A percentile compares a stretch with the other conserved stretches of the same genome.
Evolutionary conservation across 1,140 invertebrate species (phyloP).

Genomic region (Sarcophaga bullata): DNA sequence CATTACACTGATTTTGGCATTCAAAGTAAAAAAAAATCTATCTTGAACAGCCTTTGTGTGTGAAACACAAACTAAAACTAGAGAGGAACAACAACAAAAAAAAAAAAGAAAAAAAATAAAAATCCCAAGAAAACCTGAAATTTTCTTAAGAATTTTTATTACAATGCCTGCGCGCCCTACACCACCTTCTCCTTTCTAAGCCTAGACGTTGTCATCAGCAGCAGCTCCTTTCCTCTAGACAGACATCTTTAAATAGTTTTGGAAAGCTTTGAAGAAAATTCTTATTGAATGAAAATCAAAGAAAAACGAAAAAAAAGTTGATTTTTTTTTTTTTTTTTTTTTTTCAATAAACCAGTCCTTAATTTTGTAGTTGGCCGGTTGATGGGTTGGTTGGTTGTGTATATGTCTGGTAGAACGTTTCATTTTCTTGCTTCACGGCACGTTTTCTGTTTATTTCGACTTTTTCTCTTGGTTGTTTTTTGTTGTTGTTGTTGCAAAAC

Average conservation of each 20-base stretch:
- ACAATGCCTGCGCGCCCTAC: background rate
- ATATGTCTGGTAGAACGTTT: background rate
- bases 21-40: background rate
- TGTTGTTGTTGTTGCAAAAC: background rate
- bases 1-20: constrained; percentile 3
- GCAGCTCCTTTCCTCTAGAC: background rate
- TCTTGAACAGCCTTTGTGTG: background rate
- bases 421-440: background rate
- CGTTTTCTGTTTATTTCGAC: constrained; percentile 23
- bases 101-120: background rate
- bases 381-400: no score
- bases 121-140: constrained; percentile 26
- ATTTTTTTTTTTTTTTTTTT: no score
- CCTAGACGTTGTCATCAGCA: no score
- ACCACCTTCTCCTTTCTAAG: background rate
- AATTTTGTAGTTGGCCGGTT: background rate
- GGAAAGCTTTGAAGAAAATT: background rate
- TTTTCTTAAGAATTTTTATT: constrained; percentile 31
- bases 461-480: no score
- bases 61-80: background rate
- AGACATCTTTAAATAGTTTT: background rate
- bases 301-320: background rate
- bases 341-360: constrained; percentile 25
- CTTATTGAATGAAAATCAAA: constrained; percentile 34
- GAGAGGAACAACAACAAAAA: background rate